Evolutionary conservation across 2,113 vertebrate species (phyloP), one percentile per base, ranked within the genome.

Genomic region (Xiphophorus maculatus): DNA sequence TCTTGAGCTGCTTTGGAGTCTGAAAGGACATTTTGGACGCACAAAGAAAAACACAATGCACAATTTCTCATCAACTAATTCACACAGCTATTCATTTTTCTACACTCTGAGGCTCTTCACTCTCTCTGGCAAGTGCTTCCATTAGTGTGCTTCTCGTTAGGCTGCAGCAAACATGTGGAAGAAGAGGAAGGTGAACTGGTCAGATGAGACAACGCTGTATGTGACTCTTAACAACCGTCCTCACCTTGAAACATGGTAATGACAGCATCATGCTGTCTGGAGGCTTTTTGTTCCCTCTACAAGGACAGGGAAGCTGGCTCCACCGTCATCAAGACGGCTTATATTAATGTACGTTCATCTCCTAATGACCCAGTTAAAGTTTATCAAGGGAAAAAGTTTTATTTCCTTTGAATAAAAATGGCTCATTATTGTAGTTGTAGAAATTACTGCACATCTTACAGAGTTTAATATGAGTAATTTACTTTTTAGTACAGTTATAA

Each of bases 41-140:
- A 71, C 78, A 66, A 12, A 7, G 66, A 69, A 60, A 7, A 5
- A 70, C 58, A 75, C 68, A 27, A 54, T 64, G 4, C 80, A 65
- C 63, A 65, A 69, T 40, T 63, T 85, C 81, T 73, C 69, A 85
- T 89, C 84, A 89, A 82, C 85, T 82, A 80, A 66, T 74, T 83
- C 66, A 28, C 66, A 48, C 87, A 91, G 82, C 82, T 88, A 86
- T 72, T 86, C 27, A 1, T 84, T 76, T 81, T 32, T n/a, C 66
- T 6, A 5, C 32, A 68, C 73, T 77, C 71, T 70, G 70, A 12
- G 74, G 66, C 77, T 32, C 40, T 76, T 60, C 27, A 1, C 63
- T 4, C 48, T 74, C 54, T 58, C 73, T 77, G 71, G 81, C 25
- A 58, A n/a, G 22, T 9, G 51, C 81, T 42, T 67, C 51, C 3